Evolutionary conservation across 1,140 invertebrate species (phyloP), one percentile per base, ranked within the genome.

Genomic region (Onthophagus taurus): DNA sequence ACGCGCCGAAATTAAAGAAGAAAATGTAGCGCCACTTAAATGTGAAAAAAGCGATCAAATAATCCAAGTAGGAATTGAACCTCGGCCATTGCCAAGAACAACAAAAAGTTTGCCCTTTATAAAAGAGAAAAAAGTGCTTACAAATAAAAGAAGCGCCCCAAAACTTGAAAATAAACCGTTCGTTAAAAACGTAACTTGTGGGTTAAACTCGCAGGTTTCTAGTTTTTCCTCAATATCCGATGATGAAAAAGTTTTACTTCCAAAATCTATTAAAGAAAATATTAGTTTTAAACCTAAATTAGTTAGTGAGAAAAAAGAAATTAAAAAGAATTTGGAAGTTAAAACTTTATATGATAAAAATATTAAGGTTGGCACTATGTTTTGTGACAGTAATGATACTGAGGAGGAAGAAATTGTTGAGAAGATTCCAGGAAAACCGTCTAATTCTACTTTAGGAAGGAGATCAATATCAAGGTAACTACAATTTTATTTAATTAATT

Each of bases 371-470:
- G 7, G 35, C 20, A 3, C 18, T 21, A 23, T 3, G 17, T 19
- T 37, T 37, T 21, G 6, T 9, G 7, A 5, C 5, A 37, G 18
- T n/a, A 37, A 16, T 7, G 35, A 37, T 21, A 12, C 17, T 23
- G 19, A 19, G n/a, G 35, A 37, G 8, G 38, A 41, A 11, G 29
- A 31, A 20, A 16, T 37, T n/a, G 31, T 18, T 11, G 11, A 23
- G 4, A 21, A 9, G 21, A 8, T 36, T n/a, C 33, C 36, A 24
- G 20, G 1, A n/a, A 37, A 31, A 42, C 19, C 24, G 19, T 48
- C 45, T 1, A 43, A 26, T 31, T 51, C 46, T 14, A 48, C 38
- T 16, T 45, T 48, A 8, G 43, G 38, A 29, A 18, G 38, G 33
- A 30, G 31, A 33, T 48, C 42, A 12, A 8, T 48, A 7, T 44